Percentiles rank a stretch among this genome's conserved stretches.
Evolutionary conservation across 1,140 invertebrate genomes (phyloP).

Genomic region (Cyrtorhinus lividipennis): DNA sequence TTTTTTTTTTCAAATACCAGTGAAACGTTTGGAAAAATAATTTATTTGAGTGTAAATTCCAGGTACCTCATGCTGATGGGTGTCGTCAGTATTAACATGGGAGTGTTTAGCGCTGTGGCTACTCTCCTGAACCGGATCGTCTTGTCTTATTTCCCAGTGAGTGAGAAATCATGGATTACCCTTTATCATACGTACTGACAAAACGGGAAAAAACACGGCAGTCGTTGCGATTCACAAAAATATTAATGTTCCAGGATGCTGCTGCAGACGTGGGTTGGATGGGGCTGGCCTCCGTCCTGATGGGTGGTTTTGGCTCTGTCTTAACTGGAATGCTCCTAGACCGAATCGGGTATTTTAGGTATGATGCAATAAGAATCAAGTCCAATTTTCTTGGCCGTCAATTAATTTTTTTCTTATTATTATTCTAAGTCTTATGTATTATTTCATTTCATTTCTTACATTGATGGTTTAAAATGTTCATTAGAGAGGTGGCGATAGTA

Average conservation of each 20-base stretch:
- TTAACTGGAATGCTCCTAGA: conserved; percentile 72
- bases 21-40: too few relatives aligned
- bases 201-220: too few relatives aligned
- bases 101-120: not conserved
- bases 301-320: conserved; percentile 76
- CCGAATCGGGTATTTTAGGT: not conserved
- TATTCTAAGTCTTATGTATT: too few relatives aligned
- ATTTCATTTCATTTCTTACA: too few relatives aligned
- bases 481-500: too few relatives aligned
- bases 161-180: not conserved
- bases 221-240: too few relatives aligned
- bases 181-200: too few relatives aligned
- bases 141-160: conserved; percentile 43
- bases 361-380: not conserved
- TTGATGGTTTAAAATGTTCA: too few relatives aligned
- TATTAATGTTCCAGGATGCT: too few relatives aligned
- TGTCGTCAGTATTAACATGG: not conserved
- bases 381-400: not conserved
- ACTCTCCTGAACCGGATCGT: conserved; percentile 71
- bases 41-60: too few relatives aligned
- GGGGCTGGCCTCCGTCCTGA: conserved; percentile 69
- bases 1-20: too few relatives aligned
- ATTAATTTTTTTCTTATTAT: too few relatives aligned
- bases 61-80: not conserved
- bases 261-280: conserved; percentile 70